Conservation (phyloP, 2,888 invertebrate species). For the Dendrolimus pini region DNA sequence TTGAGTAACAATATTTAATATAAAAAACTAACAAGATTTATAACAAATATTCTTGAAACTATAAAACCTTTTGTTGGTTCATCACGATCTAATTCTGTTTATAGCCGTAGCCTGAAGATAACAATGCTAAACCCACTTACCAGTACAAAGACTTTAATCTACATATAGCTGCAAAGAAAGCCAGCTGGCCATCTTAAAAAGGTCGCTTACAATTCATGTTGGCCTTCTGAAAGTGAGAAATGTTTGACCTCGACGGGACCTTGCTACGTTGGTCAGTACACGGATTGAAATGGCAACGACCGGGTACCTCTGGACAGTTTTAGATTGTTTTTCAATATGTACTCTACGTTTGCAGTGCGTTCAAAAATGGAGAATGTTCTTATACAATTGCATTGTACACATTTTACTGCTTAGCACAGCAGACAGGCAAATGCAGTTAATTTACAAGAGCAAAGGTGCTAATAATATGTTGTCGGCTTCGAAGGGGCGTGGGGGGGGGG, state of each 20-base stretch:
- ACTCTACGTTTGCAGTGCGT: not conserved
- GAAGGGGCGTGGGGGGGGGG: too few species aligned
- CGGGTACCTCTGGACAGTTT: slow-evolving; percentile 23
- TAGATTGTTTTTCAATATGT: not conserved
- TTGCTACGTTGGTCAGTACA: slow-evolving; percentile 23
- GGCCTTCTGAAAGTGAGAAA: not conserved
- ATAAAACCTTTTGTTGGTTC: not conserved
- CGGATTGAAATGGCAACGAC: slow-evolving; percentile 54
- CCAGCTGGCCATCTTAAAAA: slow-evolving; percentile 2
- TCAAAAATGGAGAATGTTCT: too few species aligned
- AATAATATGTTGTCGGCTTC: too few species aligned
- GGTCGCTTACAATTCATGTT: slow-evolving; percentile 7
- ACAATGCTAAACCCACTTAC: not conserved
- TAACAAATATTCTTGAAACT: too few species aligned
- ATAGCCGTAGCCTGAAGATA: not conserved
- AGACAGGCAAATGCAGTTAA: too few species aligned
- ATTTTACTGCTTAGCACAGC: too few species aligned
- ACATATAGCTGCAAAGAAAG: not conserved
- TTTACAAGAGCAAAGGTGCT: too few species aligned
- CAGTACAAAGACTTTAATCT: not conserved
- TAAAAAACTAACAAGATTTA: too few species aligned
- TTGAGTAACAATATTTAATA: too few species aligned
- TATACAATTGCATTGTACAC: too few species aligned
- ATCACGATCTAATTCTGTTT: not conserved
- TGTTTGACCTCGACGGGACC: slow-evolving; percentile 22